phyloP scores from a whole-genome alignment of 2,888 invertebrate species.

The Druceiella hillmani region DNA sequence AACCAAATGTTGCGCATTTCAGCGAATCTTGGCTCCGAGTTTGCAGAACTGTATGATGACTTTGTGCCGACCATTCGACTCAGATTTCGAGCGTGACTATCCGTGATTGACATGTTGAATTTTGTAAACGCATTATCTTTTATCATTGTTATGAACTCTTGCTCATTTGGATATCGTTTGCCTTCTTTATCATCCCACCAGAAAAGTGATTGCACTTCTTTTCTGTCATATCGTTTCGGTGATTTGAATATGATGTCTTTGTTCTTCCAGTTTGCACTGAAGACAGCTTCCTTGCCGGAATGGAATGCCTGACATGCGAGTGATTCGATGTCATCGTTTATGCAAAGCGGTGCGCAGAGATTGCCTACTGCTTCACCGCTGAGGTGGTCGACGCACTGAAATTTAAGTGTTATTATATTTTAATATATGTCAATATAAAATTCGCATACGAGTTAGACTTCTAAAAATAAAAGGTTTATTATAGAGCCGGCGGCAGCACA shows the following conservation, averaged over 20 bases:
- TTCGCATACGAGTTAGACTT: background rate
- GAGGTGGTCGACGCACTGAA: slow-evolving; percentile 53
- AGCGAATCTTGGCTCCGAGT: slow-evolving; percentile 37
- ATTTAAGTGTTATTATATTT: slow-evolving; percentile 26
- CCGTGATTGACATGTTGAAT: slow-evolving; percentile 49
- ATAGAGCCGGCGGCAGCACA: background rate
- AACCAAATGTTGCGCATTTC: slow-evolving; percentile 61
- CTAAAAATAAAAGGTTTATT: background rate
- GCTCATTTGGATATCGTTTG: slow-evolving; percentile 47
- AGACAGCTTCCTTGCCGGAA: slow-evolving; percentile 56
- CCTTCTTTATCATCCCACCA: slow-evolving; percentile 37
- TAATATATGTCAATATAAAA: slow-evolving; percentile 6
- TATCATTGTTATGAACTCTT: slow-evolving; percentile 48
- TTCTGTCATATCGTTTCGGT: slow-evolving; percentile 33
- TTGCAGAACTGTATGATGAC: slow-evolving; percentile 38
- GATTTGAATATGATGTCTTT: slow-evolving; percentile 56
- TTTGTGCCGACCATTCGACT: too few species aligned
- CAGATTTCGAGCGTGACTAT: slow-evolving; percentile 43
- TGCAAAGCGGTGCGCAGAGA: slow-evolving; percentile 58
- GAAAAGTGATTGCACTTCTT: slow-evolving; percentile 40
- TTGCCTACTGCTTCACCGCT: slow-evolving; percentile 53
- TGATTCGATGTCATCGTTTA: slow-evolving; percentile 46
- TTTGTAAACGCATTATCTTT: slow-evolving; percentile 45
- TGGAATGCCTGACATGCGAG: slow-evolving; percentile 57
- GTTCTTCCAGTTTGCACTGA: slow-evolving; percentile 53